These are phyloP conservation scores for Xylota segnis DNA, from an alignment of 2,888 invertebrate genomes.

Conservation along the genomic window DNA sequence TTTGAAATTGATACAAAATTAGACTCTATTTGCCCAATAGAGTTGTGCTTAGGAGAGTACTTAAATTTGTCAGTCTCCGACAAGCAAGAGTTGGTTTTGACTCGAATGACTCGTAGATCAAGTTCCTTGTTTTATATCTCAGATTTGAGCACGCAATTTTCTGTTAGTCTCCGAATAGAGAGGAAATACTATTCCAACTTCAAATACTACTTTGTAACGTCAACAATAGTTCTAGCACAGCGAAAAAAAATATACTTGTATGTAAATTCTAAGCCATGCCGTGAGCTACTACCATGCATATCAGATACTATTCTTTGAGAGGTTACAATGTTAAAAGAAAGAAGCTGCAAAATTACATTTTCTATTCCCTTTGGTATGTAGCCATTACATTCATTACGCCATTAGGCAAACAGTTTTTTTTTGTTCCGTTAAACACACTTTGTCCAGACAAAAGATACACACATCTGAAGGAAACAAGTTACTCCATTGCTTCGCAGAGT, in stretches of 20 bases:
- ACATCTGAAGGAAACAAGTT: constrained; percentile 19
- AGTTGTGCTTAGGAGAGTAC: too few species aligned
- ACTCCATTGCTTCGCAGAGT: constrained; percentile 10
- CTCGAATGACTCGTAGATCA: too few species aligned
- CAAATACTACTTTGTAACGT: neutral
- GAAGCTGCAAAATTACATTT: constrained; percentile 39
- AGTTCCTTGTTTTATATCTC: too few species aligned
- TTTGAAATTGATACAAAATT: too few species aligned
- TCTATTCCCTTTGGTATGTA: constrained; percentile 40
- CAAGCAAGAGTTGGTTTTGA: too few species aligned
- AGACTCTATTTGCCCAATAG: too few species aligned
- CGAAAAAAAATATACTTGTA: neutral
- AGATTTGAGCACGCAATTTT: too few species aligned
- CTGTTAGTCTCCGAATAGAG: too few species aligned
- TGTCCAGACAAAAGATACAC: constrained; percentile 50
- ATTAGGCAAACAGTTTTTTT: constrained; percentile 40
- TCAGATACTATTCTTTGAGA: constrained; percentile 10
- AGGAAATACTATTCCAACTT: too few species aligned
- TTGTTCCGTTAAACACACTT: constrained; percentile 25
- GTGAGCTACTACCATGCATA: neutral
- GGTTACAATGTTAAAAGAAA: constrained; percentile 17
- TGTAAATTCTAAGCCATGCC: neutral
- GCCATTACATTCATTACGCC: constrained; percentile 51
- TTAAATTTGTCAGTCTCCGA: too few species aligned
- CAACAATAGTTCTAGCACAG: neutral